Evolutionary conservation across 1,140 invertebrate species (phyloP), one percentile per base, ranked within the genome.

Genomic region (Anthonomus grandis): DNA sequence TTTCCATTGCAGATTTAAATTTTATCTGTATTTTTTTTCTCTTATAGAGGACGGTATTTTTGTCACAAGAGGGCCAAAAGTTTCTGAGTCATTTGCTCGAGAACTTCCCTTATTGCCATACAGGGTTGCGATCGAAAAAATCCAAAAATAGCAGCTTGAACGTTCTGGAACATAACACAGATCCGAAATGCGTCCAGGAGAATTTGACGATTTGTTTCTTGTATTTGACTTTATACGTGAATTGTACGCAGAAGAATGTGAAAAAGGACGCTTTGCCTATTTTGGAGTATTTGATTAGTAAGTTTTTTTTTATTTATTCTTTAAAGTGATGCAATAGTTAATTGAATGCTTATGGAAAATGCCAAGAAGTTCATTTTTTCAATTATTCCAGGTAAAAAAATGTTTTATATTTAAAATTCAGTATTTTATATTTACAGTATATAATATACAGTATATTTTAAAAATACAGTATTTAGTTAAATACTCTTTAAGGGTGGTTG

Each of bases 131-230:
- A 57, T 25, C 34, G 13, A 60, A 52, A 44, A 44, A 60, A 46
- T 22, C 31, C 4, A 38, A 57, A 60, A 55, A 57, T 42, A 42
- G 15, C 18, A 66, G 42, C 15, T 48, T 53, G 47, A 53, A 56
- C 37, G 38, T 45, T 55, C 21, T 59, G 21, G 44, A 59, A 46
- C 9, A 37, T 49, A 59, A 73, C 71, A 56, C 68, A 23, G 77
- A 81, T 60, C 67, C 73, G 18, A 80, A 79, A 52, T 73, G 79
- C 64, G 64, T 75, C 6, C 57, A 65, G 55, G 75, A 80, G 67
- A 81, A 81, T 71, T 68, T 81, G 46, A 63, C 75, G 53, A 76
- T 81, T 52, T 78, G 77, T 65, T 70, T 77, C 62, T 65, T 81
- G 25, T 81, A 74, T 66, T 72, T 75, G 38, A 64, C 68, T 45